Conservation (phyloP, 1,140 invertebrate species). For the Bombus consobrinus region DNA sequence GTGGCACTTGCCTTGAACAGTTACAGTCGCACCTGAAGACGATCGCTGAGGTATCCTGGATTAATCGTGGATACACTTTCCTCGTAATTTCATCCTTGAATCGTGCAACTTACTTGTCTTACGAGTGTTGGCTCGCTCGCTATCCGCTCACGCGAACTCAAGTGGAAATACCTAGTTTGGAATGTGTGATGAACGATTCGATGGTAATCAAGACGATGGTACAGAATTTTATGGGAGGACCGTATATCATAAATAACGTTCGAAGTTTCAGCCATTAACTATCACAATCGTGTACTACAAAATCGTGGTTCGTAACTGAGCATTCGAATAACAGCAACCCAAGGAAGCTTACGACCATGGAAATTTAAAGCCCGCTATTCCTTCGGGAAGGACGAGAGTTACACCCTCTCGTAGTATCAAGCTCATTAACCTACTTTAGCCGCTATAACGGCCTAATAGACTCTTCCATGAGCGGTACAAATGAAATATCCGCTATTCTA, state of each 20-base stretch:
- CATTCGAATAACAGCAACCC: no score
- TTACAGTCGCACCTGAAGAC: constrained; percentile 33
- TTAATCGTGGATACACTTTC: constrained; percentile 50
- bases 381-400: no score
- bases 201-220: neutral
- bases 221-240: neutral
- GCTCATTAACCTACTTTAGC: neutral
- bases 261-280: neutral
- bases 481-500: neutral
- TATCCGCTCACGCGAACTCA: neutral
- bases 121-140: neutral
- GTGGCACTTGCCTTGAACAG: constrained; percentile 27
- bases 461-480: neutral
- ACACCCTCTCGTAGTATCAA: neutral
- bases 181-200: constrained; percentile 16
- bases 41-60: constrained; percentile 30
- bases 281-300: no score
- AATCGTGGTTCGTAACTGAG: no score
- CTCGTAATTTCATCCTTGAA: constrained; percentile 35
- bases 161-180: neutral
- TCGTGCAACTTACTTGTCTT: constrained; percentile 17
- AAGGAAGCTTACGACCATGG: no score
- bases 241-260: neutral
- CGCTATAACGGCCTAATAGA: neutral
- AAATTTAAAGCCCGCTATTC: neutral